These are phyloP conservation scores for Umimayanthus chanpuru DNA, from an alignment of 92 coral and sea anemone species.

Conservation along the genomic window DNA sequence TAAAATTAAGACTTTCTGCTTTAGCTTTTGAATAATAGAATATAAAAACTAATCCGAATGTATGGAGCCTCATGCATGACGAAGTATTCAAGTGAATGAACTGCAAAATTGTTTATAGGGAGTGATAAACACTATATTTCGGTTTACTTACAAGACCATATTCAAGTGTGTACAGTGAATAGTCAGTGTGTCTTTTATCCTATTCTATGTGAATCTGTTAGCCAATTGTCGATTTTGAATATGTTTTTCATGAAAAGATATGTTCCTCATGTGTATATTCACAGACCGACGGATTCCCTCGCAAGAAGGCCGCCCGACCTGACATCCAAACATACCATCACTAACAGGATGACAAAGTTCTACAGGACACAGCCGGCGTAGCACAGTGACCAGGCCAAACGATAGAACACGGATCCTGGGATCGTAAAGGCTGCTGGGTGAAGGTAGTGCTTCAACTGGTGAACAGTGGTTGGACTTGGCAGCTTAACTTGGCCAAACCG, in stretches of 20 bases:
- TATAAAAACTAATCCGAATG: no score
- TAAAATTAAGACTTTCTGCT: neutral
- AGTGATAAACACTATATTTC: no score
- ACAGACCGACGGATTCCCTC: neutral
- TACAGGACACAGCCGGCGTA: constrained; percentile 58
- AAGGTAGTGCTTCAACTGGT: neutral
- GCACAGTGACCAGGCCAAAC: neutral
- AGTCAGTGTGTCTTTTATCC: no score
- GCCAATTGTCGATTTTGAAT: no score
- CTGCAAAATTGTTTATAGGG: no score
- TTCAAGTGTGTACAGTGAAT: no score
- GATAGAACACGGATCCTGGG: neutral
- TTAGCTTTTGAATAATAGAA: neutral
- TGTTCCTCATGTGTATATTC: neutral
- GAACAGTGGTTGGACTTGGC: neutral
- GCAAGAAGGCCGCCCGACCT: constrained; percentile 76
- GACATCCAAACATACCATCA: constrained; percentile 68
- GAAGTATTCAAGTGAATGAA: no score
- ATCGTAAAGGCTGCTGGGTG: neutral
- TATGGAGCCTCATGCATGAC: no score
- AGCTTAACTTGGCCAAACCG: neutral
- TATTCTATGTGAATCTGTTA: no score
- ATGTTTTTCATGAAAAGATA: neutral
- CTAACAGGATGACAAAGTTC: constrained; percentile 75
- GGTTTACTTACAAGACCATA: no score